Base-by-base conservation (phyloP, 2,888 invertebrate genomes). In the Sphaerophoria rueppellii region DNA sequence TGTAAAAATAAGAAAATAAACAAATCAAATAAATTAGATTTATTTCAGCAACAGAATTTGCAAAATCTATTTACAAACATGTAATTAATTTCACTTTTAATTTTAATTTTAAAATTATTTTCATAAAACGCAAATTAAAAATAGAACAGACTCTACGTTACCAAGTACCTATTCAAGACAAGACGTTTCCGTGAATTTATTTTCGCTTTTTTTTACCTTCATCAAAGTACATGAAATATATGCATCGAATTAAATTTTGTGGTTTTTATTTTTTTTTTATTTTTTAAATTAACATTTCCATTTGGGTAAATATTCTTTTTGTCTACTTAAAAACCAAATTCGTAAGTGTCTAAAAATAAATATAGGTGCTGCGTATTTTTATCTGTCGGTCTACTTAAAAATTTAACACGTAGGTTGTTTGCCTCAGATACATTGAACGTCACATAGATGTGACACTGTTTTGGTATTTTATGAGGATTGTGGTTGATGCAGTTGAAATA, bases 41-140 rank as follows among this genome's bases (percentile, higher is more conserved):
- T 43, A 37, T 16, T 11, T 32, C 52, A 6, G 34, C 32, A 73
- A 40, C 9, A 65, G 37, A 75, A 37, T 70, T 14, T 58, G 35
- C 55, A 72, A 50, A 54, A 74, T 71, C 57, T 73, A 70, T 73
- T 69, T 78, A 69, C 50, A 78, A 73, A 70, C 69, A 14, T 69
- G 78, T 54, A 73, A 78, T 70, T 70, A 69, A 65, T 78, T 82
- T 82, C 74, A 82, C 61, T 77, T 82, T 82, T 73, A 58, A 73
- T 69, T 73, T 79, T 61, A 54, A 60, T 77, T 69, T 55, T 46
- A 34, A 72, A 57, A 46, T 24, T 24, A 52, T 52, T 1, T n/a
- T 24, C 35, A 37, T 35, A 35, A 35, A 35, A 24, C 4, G 16
- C 11, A 16, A 37, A 40, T 48, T 63, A 61, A 14, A 63, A 63